Base-by-base conservation (phyloP, 1,140 invertebrate genomes). In the Orchestia grillus region DNA sequence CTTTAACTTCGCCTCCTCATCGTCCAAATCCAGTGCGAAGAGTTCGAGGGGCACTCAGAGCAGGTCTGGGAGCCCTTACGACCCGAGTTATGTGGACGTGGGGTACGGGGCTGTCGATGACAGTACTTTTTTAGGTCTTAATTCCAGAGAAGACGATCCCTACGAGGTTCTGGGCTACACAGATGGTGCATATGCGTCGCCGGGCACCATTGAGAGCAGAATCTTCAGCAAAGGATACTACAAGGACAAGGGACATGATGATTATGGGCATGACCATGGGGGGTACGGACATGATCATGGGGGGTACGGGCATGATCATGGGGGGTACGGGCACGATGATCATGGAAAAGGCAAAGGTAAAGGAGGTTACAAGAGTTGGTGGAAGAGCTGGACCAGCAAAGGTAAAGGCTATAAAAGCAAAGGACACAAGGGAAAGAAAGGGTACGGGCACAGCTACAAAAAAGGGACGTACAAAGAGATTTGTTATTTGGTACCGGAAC, bases 391-490 rank as follows among this genome's bases (percentile, higher is more conserved):
- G 92, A 94, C 92, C 44, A 45, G 43, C 41, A 94, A 94, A 47
- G 92, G 92, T n/a, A 94, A 94, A 47, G 92, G 92, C 43, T 94
- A 94, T 47, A 94, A 94, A 47, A 94, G 92, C 44, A 94, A 94
- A 44, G 92, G 92, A 0, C 92, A 94, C 92, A 94, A 94, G 36
- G 92, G 92, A 44, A 94, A 94, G 40, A 94, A 94, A 94, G 44
- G 92, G 8, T 94, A 94, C 92, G 88, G 88, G 28, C 88, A 91
- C 41, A 91, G 88, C 41, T 94, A 94, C 44, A 94, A 44, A 11
- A 94, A 94, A 44, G 92, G 43, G 8, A 94, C 43, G 4, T 94
- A 94, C 47, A 94, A 94, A 44, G 92, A 94, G 92, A 94, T 94
- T 94, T 94, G 92, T 47, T 94, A 94, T 47, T 40, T 94, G 40